Evolutionary conservation across 1,140 invertebrate species (phyloP), one percentile per base, ranked within the genome.

Genomic region (Ganaspis sp.): DNA sequence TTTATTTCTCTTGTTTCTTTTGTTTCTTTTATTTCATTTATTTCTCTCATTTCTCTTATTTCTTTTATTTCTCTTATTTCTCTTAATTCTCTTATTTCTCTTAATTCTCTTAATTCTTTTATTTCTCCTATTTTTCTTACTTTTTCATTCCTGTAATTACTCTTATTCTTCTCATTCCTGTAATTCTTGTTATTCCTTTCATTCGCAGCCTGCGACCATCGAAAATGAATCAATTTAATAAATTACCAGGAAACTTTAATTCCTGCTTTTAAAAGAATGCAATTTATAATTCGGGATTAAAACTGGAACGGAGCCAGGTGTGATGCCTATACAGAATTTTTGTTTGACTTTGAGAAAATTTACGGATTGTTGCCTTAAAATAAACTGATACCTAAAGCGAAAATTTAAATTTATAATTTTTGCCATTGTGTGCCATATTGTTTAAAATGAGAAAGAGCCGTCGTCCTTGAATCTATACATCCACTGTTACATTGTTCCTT

Each of bases 301-400:
- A 26, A 0, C 23, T 64, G 58, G 58, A 64, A 64, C 23, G 6
- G 23, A 64, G 58, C 58, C 58, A 64, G 12, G 11, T 26, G n/a
- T 29, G 23, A 34, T 64, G 58, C 26, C 58, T 64, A 29, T n/a
- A n/a, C 4, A 64, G 26, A 64, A 64, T 29, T 64, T 64, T 29
- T 12, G 23, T 29, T 64, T 64, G 26, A 64, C 58, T 64, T 29
- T 15, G 0, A 29, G 26, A 15, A 29, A 15, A 64, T 64, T 29
- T 64, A 64, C 26, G 9, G 58, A 34, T 12, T 12, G 58, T n/a
- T 29, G 29, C 58, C 5, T 29, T 26, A 15, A 58, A 64, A n/a
- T 34, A 34, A 26, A n/a, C n/a, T n/a, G n/a, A n/a, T n/a, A n/a
- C n/a, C n/a, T n/a, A 34, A 64, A 34, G 6, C 4, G 29, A 64